Evolutionary conservation across 2,888 invertebrate species (phyloP).

Genomic region (Microplitis deprimator): DNA sequence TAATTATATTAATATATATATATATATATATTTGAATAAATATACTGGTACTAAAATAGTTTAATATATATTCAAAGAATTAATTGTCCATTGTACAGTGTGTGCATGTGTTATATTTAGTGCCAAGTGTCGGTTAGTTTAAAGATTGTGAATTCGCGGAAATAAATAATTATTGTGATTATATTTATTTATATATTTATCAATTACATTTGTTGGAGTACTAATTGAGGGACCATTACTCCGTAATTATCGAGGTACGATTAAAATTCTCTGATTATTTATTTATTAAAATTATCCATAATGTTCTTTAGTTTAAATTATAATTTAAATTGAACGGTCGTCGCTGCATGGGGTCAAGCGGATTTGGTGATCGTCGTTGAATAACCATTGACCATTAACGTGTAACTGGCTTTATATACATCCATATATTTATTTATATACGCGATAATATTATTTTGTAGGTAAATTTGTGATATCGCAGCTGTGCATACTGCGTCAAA

Average conservation of each 20-base stretch:
- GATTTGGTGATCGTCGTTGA: constrained; percentile 6
- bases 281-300: too few species aligned
- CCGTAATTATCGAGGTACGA: background rate
- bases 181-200: background rate
- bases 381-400: background rate
- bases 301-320: too few species aligned
- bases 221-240: background rate
- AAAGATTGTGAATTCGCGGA: background rate
- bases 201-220: background rate
- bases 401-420: background rate
- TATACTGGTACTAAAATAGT: background rate
- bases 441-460: constrained; percentile 3
- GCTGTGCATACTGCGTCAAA: constrained; percentile 6
- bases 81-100: background rate
- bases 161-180: background rate
- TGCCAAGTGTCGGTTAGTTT: background rate
- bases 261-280: background rate
- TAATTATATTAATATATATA: background rate
- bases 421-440: background rate
- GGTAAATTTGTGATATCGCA: background rate
- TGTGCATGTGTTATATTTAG: background rate
- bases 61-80: background rate
- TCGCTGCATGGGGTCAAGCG: constrained; percentile 6
- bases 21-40: background rate
- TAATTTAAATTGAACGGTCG: too few species aligned